phyloP scores from a whole-genome alignment of 2,113 vertebrate genomes.

The Microcebus lehilahytsara region DNA sequence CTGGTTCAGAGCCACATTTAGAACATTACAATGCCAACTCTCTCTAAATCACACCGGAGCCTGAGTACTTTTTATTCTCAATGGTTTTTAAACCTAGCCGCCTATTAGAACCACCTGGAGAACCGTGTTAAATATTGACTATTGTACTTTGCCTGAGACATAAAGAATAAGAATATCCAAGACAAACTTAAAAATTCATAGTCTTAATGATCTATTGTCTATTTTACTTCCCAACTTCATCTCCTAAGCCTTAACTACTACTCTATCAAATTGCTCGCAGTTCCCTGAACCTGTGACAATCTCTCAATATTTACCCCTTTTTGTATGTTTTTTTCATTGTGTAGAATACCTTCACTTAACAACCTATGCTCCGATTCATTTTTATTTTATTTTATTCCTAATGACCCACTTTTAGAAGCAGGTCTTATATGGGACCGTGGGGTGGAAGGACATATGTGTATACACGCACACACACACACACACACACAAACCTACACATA shows the following conservation, averaged over 20 bases:
- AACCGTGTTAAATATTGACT: neutral
- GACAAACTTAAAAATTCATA: neutral
- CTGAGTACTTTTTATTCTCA: neutral
- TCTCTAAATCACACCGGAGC: neutral
- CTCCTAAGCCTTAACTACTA: neutral
- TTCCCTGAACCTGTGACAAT: neutral
- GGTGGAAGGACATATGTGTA: neutral
- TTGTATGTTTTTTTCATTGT: neutral
- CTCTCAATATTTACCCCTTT: neutral
- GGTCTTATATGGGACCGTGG: neutral
- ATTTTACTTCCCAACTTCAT: neutral
- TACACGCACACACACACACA: neutral
- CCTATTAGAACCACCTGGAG: neutral
- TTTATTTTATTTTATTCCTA: neutral
- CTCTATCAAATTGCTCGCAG: neutral
- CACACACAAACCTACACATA: fast-evolving
- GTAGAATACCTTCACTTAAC: neutral
- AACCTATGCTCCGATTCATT: neutral
- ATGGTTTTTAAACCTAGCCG: neutral
- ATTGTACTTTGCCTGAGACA: neutral
- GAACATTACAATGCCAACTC: neutral
- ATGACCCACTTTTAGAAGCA: neutral
- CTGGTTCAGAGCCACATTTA: neutral
- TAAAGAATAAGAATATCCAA: neutral
- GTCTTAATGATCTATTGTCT: neutral